These are phyloP conservation scores for Noctua janthe DNA, from an alignment of 2,888 invertebrate species.

Conservation along the genomic window DNA sequence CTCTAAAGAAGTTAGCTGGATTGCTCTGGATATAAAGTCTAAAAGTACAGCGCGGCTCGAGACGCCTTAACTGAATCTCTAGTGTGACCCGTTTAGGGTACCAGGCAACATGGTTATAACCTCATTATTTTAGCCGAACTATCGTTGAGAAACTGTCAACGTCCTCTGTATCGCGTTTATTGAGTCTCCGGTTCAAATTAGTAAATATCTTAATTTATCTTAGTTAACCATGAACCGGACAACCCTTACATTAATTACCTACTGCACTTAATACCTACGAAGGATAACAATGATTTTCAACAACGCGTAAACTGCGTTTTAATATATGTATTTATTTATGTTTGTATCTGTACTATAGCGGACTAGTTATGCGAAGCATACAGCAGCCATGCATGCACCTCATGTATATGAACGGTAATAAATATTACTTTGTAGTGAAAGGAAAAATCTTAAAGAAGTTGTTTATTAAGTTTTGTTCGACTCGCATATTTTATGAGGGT, in stretches of 20 bases:
- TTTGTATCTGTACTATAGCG: constrained; percentile 35
- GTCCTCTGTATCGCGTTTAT: constrained; percentile 44
- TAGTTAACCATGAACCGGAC: constrained; percentile 62
- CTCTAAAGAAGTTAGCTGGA: not conserved
- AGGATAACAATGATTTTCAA: constrained; percentile 62
- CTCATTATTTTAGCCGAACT: constrained; percentile 7
- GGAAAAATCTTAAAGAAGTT: constrained; percentile 49
- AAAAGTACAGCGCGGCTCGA: not conserved
- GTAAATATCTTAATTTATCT: constrained; percentile 61
- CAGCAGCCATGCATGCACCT: constrained; percentile 39
- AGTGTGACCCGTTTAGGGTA: not conserved
- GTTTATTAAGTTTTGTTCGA: constrained; percentile 39
- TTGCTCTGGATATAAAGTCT: not conserved
- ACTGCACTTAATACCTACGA: constrained; percentile 53
- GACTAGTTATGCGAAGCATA: constrained; percentile 33
- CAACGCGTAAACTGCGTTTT: constrained; percentile 40
- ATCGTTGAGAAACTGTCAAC: constrained; percentile 29
- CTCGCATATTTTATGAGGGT: constrained; percentile 31
- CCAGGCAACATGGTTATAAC: constrained; percentile 5
- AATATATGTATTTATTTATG: constrained; percentile 34
- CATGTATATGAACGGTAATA: constrained; percentile 47
- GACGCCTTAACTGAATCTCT: not conserved
- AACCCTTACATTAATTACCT: constrained; percentile 55
- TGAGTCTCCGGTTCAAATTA: constrained; percentile 49
- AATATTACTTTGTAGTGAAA: constrained; percentile 55